These are phyloP conservation scores for Chloromyia formosa DNA, from an alignment of 2,888 invertebrate species.

Conservation along the genomic window DNA sequence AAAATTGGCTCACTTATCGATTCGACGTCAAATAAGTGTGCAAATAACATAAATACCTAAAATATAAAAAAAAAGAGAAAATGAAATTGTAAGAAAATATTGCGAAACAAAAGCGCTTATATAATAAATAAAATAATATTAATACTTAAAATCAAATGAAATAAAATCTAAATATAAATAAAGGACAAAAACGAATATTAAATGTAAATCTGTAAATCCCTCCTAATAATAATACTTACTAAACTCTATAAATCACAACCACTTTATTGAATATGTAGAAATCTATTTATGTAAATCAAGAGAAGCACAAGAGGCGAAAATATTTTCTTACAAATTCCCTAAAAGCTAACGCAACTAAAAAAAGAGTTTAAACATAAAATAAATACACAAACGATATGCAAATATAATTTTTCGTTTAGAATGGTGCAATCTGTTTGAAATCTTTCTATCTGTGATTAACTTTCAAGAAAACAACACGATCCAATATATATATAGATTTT, in stretches of 20 bases:
- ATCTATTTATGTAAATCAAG: neutral
- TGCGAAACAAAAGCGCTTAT: neutral
- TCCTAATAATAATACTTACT: neutral
- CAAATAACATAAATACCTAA: conserved; percentile 6
- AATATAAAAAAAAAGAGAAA: neutral
- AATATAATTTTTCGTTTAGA: conserved; percentile 33
- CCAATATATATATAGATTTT: neutral
- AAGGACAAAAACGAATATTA: neutral
- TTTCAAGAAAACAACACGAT: neutral
- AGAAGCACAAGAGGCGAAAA: neutral
- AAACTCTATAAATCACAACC: neutral
- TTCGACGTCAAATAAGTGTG: conserved; percentile 40
- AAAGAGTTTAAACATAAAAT: conserved; percentile 11
- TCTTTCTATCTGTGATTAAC: conserved; percentile 43
- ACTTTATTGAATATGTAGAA: neutral
- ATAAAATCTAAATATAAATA: neutral
- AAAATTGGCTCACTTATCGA: conserved; percentile 43
- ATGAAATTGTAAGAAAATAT: conserved; percentile 34
- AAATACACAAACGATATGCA: conserved; percentile 18
- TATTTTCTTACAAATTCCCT: conserved; percentile 37
- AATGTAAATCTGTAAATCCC: neutral
- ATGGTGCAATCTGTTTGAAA: conserved; percentile 40
- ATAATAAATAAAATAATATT: neutral
- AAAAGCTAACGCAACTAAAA: no score
- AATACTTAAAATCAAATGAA: neutral